phyloP scores from a whole-genome alignment of 2,113 vertebrate species.

The Herpetotheres cachinnans region DNA sequence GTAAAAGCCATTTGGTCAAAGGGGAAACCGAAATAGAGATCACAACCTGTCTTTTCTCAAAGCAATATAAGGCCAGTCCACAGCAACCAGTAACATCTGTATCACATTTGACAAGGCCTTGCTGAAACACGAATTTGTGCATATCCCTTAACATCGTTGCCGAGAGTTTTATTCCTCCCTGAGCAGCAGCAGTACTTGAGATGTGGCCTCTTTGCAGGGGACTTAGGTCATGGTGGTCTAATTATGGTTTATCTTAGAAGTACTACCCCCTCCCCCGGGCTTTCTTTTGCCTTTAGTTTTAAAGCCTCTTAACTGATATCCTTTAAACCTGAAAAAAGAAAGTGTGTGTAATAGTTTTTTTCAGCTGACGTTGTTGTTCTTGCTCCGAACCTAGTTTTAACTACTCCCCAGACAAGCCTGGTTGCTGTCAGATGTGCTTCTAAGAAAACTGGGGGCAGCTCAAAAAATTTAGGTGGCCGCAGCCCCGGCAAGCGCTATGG shows the following conservation, averaged over 20 bases:
- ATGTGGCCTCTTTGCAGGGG: background rate
- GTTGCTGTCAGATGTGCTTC: slow-evolving; percentile 81
- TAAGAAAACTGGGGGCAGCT: slow-evolving; percentile 87
- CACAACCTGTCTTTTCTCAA: background rate
- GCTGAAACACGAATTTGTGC: background rate
- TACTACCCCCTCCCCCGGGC: background rate
- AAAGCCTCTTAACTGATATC: background rate
- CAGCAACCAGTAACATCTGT: background rate
- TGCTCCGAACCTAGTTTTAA: slow-evolving; percentile 24
- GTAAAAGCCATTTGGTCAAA: background rate
- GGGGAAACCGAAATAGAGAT: background rate
- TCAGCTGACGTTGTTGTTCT: background rate
- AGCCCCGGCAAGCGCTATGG: slow-evolving; percentile 86
- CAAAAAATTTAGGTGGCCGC: slow-evolving; percentile 87
- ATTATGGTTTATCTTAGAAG: background rate
- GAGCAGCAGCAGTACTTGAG: background rate
- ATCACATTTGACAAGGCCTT: background rate
- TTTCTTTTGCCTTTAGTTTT: background rate
- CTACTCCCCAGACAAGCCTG: slow-evolving; percentile 25
- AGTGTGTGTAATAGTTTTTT: background rate
- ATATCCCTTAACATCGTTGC: background rate
- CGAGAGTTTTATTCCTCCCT: background rate
- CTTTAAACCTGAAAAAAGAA: background rate
- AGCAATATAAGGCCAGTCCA: background rate
- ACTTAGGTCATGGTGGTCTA: background rate